Conservation (phyloP, 2,888 invertebrate genomes). For the Venustoraphidia nigricollis region DNA sequence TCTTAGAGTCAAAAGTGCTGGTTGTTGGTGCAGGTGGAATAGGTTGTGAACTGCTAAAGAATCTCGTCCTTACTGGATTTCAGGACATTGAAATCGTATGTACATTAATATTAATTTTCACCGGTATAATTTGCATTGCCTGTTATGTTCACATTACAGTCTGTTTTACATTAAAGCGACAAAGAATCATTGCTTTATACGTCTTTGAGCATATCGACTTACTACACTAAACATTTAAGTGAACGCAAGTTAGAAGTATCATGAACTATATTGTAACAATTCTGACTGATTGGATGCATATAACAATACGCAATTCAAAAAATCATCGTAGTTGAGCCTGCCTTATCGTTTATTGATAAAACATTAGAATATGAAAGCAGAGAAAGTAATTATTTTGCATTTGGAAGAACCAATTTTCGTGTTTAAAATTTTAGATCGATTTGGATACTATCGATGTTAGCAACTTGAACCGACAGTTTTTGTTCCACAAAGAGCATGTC, state of each 20-base stretch:
- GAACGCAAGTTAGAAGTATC: too few relatives aligned
- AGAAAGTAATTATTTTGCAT: too few relatives aligned
- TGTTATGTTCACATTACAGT: neutral
- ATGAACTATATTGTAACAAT: too few relatives aligned
- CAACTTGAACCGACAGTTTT: constrained; percentile 95
- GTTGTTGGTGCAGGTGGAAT: constrained; percentile 97
- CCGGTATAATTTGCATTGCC: neutral
- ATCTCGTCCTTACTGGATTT: constrained; percentile 90
- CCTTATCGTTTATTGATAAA: too few relatives aligned
- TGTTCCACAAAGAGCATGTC: constrained; percentile 97
- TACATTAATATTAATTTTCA: neutral
- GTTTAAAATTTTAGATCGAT: constrained; percentile 68
- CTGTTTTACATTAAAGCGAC: neutral
- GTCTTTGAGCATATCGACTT: too few relatives aligned
- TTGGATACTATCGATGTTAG: constrained; percentile 99
- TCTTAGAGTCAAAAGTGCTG: constrained; percentile 57
- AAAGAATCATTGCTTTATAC: neutral
- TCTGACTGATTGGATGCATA: too few relatives aligned
- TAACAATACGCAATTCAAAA: too few relatives aligned
- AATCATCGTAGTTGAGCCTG: too few relatives aligned
- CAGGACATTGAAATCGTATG: constrained; percentile 85
- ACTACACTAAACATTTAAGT: too few relatives aligned
- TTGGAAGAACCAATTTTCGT: neutral
- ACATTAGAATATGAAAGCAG: too few relatives aligned
- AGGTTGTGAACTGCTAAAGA: constrained; percentile 96